A percentile compares a stretch with the other conserved stretches of the same genome.
phyloP scores from a whole-genome alignment of 2,888 invertebrate genomes.

The Agonopterix heracliana region DNA sequence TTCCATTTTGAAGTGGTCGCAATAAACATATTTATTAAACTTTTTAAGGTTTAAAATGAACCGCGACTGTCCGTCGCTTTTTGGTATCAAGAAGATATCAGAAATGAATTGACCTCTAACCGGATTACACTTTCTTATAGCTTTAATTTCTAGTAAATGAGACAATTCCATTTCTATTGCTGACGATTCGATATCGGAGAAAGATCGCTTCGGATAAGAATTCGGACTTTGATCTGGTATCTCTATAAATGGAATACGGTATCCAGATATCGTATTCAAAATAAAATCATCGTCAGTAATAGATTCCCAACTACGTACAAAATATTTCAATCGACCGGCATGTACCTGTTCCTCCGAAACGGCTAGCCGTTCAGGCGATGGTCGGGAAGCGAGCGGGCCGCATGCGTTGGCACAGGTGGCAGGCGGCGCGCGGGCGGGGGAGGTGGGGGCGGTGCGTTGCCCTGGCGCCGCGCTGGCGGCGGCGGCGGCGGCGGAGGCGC shows the following conservation, averaged over 20 bases:
- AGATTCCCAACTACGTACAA: constrained; percentile 1
- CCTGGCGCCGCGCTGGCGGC: neutral
- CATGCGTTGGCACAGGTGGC: too few relatives aligned
- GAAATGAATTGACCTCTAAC: neutral
- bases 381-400: too few relatives aligned
- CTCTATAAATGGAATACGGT: constrained; percentile 2
- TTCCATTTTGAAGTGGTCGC: neutral
- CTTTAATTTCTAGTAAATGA: neutral
- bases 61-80: neutral
- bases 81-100: neutral
- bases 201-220: neutral
- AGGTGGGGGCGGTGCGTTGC: neutral
- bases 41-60: constrained; percentile 3
- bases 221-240: neutral
- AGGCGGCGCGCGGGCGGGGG: neutral
- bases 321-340: neutral
- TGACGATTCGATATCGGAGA: neutral
- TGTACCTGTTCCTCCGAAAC: constrained; percentile 3
- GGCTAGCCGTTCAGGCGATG: too few relatives aligned
- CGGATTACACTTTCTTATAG: neutral
- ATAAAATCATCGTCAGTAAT: constrained; percentile 2
- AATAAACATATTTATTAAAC: neutral
- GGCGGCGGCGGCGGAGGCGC: neutral
- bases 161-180: neutral
- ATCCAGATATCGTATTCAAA: constrained; percentile 1